A percentile compares a stretch with the other conserved stretches of the same genome.
Conservation (phyloP, 2,797 vertebrate species). For the Synaphobranchus kaupii region DNA sequence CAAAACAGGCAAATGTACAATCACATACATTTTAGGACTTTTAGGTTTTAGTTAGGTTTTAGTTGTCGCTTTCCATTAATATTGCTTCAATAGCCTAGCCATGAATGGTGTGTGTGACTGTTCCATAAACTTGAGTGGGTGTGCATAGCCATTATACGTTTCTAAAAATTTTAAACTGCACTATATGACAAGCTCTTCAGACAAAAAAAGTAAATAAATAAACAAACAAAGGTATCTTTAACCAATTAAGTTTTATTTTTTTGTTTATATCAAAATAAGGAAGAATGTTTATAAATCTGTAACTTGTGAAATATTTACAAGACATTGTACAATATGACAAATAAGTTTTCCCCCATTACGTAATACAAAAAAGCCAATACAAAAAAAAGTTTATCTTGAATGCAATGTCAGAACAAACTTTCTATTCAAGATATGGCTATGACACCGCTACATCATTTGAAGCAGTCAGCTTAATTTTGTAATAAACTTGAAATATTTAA, state of each 20-base stretch:
- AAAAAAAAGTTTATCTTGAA: constrained; percentile 26
- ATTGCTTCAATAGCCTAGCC: too few relatives aligned
- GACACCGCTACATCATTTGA: constrained; percentile 14
- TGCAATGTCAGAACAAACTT: constrained; percentile 30
- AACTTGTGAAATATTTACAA: constrained; percentile 78
- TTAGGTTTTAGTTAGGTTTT: too few relatives aligned
- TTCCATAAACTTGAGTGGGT: neutral
- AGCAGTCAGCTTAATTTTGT: constrained; percentile 16
- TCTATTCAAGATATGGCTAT: constrained; percentile 15
- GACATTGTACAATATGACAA: constrained; percentile 72
- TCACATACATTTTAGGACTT: too few relatives aligned
- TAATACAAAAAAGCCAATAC: constrained; percentile 47
- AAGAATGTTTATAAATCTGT: constrained; percentile 44
- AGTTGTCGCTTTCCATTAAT: too few relatives aligned
- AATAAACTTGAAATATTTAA: constrained; percentile 23
- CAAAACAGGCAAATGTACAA: too few relatives aligned
- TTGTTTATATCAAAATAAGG: constrained; percentile 77
- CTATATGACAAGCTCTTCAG: neutral
- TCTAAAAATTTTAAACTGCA: neutral
- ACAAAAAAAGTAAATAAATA: neutral
- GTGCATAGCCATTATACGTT: neutral
- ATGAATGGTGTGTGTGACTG: too few relatives aligned
- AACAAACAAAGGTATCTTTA: neutral
- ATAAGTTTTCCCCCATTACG: constrained; percentile 47
- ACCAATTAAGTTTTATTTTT: constrained; percentile 64